These are phyloP conservation scores for Eupithecia subumbrata DNA, from an alignment of 2,888 invertebrate species.

Conservation along the genomic window DNA sequence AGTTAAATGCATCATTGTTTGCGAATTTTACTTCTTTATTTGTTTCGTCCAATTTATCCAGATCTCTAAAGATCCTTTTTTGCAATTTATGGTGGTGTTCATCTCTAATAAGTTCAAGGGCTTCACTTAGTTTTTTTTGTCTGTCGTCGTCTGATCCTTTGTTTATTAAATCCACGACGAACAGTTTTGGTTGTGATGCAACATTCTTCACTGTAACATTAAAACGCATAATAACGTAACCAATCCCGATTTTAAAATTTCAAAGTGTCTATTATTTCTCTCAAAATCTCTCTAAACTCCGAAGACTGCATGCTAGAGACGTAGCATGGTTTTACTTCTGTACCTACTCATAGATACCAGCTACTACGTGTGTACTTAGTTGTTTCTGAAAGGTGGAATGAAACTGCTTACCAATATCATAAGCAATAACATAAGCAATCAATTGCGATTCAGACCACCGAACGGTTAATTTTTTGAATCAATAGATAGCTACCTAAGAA, in stretches of 20 bases:
- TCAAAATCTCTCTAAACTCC: too few relatives aligned
- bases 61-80: not conserved
- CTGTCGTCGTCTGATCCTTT: not conserved
- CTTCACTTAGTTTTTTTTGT: not conserved
- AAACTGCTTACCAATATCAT: too few relatives aligned
- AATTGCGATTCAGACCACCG: too few relatives aligned
- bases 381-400: too few relatives aligned
- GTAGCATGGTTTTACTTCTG: too few relatives aligned
- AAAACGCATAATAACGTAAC: not conserved
- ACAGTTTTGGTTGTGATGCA: not conserved
- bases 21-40: not conserved
- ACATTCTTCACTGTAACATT: not conserved
- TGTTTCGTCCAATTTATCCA: not conserved
- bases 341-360: too few relatives aligned
- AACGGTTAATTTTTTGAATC: too few relatives aligned
- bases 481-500: too few relatives aligned
- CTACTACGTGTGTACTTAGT: too few relatives aligned
- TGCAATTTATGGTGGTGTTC: not conserved
- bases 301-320: too few relatives aligned
- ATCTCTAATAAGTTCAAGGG: not conserved
- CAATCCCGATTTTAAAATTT: not conserved
- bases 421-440: too few relatives aligned
- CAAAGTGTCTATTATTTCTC: too few relatives aligned
- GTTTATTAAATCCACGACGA: not conserved
- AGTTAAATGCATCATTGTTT: not conserved